phyloP scores from a whole-genome alignment of 2,888 invertebrate genomes.

The Falcaria lacertinaria region DNA sequence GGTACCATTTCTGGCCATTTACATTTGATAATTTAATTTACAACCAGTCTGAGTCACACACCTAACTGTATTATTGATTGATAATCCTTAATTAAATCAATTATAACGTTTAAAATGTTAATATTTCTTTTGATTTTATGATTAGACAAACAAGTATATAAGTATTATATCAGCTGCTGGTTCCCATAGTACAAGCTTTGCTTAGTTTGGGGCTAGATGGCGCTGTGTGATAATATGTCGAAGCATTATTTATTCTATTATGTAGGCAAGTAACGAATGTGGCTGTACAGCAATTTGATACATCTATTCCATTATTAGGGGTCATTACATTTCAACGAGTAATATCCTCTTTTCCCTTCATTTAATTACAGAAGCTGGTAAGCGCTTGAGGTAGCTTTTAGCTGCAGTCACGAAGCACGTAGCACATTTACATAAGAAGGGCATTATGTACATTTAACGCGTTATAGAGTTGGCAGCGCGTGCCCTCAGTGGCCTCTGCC shows the following conservation, averaged over 20 bases:
- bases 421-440: slow-evolving; percentile 34
- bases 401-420: slow-evolving; percentile 23
- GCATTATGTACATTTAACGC: slow-evolving; percentile 30
- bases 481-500: slow-evolving; percentile 33
- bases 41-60: slow-evolving; percentile 8
- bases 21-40: slow-evolving; percentile 33
- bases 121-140: no score
- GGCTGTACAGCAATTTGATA: no score
- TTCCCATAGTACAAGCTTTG: no score
- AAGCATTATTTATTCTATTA: no score
- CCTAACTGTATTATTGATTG: neutral
- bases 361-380: slow-evolving; percentile 31
- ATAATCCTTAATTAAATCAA: no score
- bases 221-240: no score
- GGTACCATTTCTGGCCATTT: slow-evolving; percentile 21
- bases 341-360: slow-evolving; percentile 7
- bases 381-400: slow-evolving; percentile 17
- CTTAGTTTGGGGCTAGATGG: no score
- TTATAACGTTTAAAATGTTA: no score
- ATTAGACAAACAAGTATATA: no score
- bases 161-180: no score
- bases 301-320: no score
- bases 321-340: neutral
- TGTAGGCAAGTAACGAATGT: no score
- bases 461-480: slow-evolving; percentile 34